phyloP scores from a whole-genome alignment of 2,113 vertebrate species.

The Pseudorasbora parva region DNA sequence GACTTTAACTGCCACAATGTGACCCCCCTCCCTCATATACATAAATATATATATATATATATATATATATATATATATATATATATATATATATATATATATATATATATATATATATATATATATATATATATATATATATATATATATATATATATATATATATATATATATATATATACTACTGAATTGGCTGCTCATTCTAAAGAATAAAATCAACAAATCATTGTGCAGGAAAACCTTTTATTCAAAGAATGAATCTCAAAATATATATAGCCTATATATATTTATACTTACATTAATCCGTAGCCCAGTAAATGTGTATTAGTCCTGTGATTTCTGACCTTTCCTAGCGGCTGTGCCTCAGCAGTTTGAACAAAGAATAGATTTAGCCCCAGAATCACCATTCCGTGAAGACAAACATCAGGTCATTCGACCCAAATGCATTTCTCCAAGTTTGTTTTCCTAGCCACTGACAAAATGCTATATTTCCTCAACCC shows the following conservation, averaged over 20 bases:
- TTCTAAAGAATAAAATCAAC: background rate
- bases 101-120: too few species aligned
- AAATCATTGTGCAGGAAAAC: background rate
- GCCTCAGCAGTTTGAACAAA: constrained; percentile 1
- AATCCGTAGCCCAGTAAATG: background rate
- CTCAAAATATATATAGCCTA: background rate
- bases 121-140: too few species aligned
- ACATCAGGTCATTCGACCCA: constrained; percentile 15
- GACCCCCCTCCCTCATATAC: too few species aligned
- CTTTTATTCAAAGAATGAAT: background rate
- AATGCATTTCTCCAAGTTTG: constrained; percentile 17
- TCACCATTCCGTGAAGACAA: constrained; percentile 34
- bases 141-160: too few species aligned
- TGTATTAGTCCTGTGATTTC: constrained; percentile 19
- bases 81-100: too few species aligned
- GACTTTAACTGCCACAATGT: background rate
- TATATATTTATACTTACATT: background rate
- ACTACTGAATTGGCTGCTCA: background rate
- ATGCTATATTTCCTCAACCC: constrained; percentile 6
- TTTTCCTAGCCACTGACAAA: constrained; percentile 18
- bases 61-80: too few species aligned
- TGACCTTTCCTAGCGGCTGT: background rate
- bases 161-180: too few species aligned
- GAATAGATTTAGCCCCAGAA: constrained; percentile 15
- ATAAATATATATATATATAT: too few species aligned